Evolutionary conservation across 2,888 invertebrate species (phyloP), one percentile per base, ranked within the genome.

Genomic region (Plagiodera versicolora): DNA sequence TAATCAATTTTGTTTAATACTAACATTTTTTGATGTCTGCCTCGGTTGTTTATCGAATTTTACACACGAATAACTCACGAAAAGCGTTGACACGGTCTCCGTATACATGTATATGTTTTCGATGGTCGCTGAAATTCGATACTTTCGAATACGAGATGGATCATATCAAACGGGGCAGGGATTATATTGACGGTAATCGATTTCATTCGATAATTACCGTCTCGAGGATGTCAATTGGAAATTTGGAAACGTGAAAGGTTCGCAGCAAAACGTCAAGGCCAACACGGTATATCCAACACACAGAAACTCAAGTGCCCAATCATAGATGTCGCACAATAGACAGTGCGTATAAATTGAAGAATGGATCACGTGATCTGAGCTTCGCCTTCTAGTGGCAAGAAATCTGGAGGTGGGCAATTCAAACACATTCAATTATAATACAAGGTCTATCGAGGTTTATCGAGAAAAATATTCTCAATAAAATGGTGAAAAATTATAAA

Each of bases 41-140:
- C 39, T 39, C n/a, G 14, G 39, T 39, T 39, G 39, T 39, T 39
- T 39, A 39, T 39, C 39, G 39, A 39, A 39, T 39, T 39, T 39
- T 14, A 39, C 39, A 39, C n/a, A 39, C 39, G 39, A 39, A 39
- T 39, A 39, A 39, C 39, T 39, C 39, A 39, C 39, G 14, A 39
- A 39, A 39, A 14, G 39, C 39, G 39, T 39, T 39, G 39, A 39
- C 39, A 32, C 9, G 9, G 32, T 32, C 14, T 39, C 14, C 39
- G 39, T 1, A 39, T 39, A 24, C 6, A 24, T 6, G 6, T 14
- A 3, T 2, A 39, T 10, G n/a, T 39, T 39, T 39, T 39, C 14
- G 14, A 14, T 39, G 11, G 4, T 14, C n/a, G 39, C 39, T 39
- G 39, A 14, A 39, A 39, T 39, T 11, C 6, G 39, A 39, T 39